A percentile compares a stretch with the other conserved stretches of the same genome.
These are phyloP conservation scores for Amiota minor DNA, from an alignment of 2,888 invertebrate species.

Conservation along the genomic window DNA sequence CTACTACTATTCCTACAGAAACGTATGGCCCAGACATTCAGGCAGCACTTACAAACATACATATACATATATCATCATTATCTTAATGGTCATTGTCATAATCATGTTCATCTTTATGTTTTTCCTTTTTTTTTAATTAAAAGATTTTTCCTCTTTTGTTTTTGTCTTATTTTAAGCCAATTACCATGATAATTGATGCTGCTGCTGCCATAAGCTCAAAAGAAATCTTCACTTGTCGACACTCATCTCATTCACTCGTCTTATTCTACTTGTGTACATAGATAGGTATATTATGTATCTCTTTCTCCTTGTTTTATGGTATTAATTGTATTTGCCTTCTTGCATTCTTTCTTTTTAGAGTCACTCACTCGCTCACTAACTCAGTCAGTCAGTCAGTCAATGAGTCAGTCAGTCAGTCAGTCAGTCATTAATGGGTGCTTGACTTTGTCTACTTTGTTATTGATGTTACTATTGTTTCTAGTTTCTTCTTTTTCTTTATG, in stretches of 20 bases:
- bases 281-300: too few species aligned
- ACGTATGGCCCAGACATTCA: too few species aligned
- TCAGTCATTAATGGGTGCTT: conserved; percentile 59
- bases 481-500: too few species aligned
- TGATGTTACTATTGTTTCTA: too few species aligned
- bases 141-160: conserved; percentile 9
- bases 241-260: not conserved
- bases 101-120: not conserved
- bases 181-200: conserved; percentile 57
- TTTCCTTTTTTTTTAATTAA: conserved; percentile 13
- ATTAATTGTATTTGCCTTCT: not conserved
- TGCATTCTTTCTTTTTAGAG: too few species aligned
- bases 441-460: conserved; percentile 40
- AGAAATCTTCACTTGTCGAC: too few species aligned
- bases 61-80: not conserved
- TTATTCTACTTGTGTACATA: too few species aligned
- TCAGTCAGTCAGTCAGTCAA: too few species aligned
- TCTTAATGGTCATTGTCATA: not conserved
- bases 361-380: too few species aligned
- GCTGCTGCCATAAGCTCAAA: not conserved
- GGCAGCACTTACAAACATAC: not conserved
- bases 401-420: too few species aligned
- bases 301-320: not conserved
- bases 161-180: conserved; percentile 43
- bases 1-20: too few species aligned